Evolutionary conservation across 2,888 invertebrate genomes (phyloP).

Genomic region (Ectobius pallidus): DNA sequence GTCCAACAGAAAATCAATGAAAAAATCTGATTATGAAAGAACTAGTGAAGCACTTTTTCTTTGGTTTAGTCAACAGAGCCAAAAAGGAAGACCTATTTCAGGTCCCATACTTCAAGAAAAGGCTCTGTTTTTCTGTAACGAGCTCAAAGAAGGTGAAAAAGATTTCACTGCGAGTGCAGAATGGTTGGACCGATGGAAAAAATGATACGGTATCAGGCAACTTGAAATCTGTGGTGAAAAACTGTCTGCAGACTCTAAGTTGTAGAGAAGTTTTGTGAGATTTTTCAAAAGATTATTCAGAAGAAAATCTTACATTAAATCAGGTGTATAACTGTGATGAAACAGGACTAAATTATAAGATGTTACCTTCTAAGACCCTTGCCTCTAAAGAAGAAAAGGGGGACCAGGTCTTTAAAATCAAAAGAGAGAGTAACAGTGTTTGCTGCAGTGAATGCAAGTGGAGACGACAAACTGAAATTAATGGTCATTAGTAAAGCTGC

Average conservation of each 20-base stretch:
- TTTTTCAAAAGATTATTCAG: no score
- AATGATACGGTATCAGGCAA: slow-evolving; percentile 40
- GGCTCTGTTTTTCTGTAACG: slow-evolving; percentile 39
- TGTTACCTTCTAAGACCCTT: no score
- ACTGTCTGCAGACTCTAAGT: slow-evolving; percentile 40
- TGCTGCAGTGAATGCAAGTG: no score
- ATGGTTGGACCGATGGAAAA: slow-evolving; percentile 41
- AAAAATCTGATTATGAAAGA: background rate
- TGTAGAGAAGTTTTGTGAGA: background rate
- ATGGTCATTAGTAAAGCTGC: no score
- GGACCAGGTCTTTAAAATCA: no score
- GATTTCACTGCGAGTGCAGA: slow-evolving; percentile 42
- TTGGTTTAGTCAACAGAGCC: slow-evolving; percentile 41
- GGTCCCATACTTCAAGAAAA: slow-evolving; percentile 41
- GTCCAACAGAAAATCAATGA: no score
- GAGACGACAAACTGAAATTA: no score
- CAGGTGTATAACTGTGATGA: no score
- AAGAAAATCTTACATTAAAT: no score
- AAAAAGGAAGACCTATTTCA: slow-evolving; percentile 39
- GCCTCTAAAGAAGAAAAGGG: no score
- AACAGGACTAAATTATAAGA: no score
- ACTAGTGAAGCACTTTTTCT: slow-evolving; percentile 35
- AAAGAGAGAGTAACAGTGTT: no score
- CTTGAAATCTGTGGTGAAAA: slow-evolving; percentile 42
- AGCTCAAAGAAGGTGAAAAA: slow-evolving; percentile 26